These are phyloP conservation scores for Temnothorax rugatulus DNA, from an alignment of 2,888 invertebrate genomes.

Conservation along the genomic window DNA sequence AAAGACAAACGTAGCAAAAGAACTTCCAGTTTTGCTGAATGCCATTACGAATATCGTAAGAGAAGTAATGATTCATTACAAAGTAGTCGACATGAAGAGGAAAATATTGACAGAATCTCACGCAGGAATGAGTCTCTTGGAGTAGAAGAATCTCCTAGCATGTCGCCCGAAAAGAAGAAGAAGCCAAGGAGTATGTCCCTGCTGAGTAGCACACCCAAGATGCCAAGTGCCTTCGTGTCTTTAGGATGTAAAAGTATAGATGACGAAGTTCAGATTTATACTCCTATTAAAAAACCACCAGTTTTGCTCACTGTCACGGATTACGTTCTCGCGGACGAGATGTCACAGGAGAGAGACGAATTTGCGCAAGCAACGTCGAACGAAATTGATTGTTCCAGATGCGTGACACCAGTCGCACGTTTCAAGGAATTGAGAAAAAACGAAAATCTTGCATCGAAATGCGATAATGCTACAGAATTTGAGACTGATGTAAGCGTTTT, in stretches of 20 bases:
- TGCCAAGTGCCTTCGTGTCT: conserved; percentile 44
- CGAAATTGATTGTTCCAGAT: conserved; percentile 58
- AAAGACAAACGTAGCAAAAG: conserved; percentile 81
- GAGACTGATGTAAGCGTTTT: not conserved
- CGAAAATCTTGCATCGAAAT: not conserved
- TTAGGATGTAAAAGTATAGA: conserved; percentile 67
- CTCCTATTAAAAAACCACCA: conserved; percentile 80
- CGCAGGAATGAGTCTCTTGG: not conserved
- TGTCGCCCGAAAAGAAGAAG: conserved; percentile 75
- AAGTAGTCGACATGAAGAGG: not conserved
- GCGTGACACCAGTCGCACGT: conserved; percentile 65
- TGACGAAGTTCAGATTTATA: conserved; percentile 82
- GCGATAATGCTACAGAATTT: not conserved
- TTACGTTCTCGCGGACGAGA: conserved; percentile 26
- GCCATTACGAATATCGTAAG: conserved; percentile 69
- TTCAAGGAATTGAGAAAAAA: not conserved
- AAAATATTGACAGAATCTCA: not conserved
- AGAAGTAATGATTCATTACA: conserved; percentile 25
- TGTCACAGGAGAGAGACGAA: conserved; percentile 37
- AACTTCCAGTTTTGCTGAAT: conserved; percentile 71
- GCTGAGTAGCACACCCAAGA: not conserved
- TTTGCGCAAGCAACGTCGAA: conserved; percentile 18
- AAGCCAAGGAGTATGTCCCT: conserved; percentile 54
- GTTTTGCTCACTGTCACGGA: not conserved
- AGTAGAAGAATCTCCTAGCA: conserved; percentile 14